A percentile compares a stretch with the other conserved stretches of the same genome.
Evolutionary conservation across 2,888 invertebrate species (phyloP).

Genomic region (Hirudinaria manillensis): DNA sequence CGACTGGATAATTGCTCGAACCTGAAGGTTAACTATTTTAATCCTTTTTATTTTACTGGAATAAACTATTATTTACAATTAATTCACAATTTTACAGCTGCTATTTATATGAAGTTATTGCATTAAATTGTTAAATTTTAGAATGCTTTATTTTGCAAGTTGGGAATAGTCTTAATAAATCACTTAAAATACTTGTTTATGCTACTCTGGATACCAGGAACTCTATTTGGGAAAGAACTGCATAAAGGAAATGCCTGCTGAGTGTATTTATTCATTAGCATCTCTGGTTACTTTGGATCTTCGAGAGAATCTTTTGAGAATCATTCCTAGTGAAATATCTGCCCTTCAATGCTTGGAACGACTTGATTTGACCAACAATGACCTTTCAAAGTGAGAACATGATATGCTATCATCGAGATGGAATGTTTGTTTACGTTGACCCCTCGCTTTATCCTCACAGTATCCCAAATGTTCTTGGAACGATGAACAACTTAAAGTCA

Average conservation of each 20-base stretch:
- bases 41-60: background rate
- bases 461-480: constrained; percentile 65
- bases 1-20: constrained; percentile 66
- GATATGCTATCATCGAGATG: background rate
- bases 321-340: constrained; percentile 72
- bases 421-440: background rate
- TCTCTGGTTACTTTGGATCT: constrained; percentile 62
- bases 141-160: background rate
- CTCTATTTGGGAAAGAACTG: constrained; percentile 76
- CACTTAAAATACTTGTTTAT: background rate
- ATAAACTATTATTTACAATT: background rate
- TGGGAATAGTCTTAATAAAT: background rate
- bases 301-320: constrained; percentile 72
- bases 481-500: constrained; percentile 72
- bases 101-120: background rate
- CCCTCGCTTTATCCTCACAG: constrained; percentile 50
- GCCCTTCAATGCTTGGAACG: constrained; percentile 70
- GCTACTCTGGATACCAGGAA: constrained; percentile 56
- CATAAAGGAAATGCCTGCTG: constrained; percentile 67
- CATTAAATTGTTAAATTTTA: background rate
- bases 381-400: constrained; percentile 57
- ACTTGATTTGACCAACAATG: constrained; percentile 78
- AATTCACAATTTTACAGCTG: background rate
- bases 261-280: constrained; percentile 50
- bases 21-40: constrained; percentile 58